Percentiles rank a stretch among this genome's conserved stretches.
Evolutionary conservation across 2,888 invertebrate genomes (phyloP).

Genomic region (Mythimna pallens): DNA sequence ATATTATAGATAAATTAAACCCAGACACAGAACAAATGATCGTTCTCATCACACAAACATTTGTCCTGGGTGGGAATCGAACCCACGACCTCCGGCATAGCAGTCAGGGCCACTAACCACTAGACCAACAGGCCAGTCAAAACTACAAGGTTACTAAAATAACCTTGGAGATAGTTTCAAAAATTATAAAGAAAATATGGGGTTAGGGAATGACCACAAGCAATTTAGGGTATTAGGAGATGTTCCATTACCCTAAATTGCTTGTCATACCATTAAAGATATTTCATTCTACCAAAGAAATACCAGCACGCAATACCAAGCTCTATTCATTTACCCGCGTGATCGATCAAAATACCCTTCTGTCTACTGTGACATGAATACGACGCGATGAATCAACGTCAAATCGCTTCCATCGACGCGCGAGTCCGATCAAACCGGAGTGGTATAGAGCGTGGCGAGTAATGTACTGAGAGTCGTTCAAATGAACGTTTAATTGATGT

Average conservation of each 20-base stretch:
- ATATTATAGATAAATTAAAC: too few species aligned
- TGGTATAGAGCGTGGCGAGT: slow-evolving; percentile 22
- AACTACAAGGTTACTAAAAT: too few species aligned
- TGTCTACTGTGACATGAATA: slow-evolving; percentile 39
- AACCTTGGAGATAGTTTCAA: background rate
- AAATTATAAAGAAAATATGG: background rate
- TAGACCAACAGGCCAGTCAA: too few species aligned
- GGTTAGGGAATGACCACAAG: background rate
- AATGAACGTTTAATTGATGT: slow-evolving; percentile 33
- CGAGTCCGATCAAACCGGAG: slow-evolving; percentile 12
- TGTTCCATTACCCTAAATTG: background rate
- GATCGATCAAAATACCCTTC: slow-evolving; percentile 52
- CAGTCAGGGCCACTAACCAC: too few species aligned
- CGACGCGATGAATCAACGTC: slow-evolving; percentile 48
- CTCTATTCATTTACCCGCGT: slow-evolving; percentile 29
- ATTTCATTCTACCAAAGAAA: slow-evolving; percentile 20
- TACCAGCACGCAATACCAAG: slow-evolving; percentile 5
- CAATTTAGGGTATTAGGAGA: background rate
- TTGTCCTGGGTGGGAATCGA: too few species aligned
- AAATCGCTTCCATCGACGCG: slow-evolving; percentile 41
- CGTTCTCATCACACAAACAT: too few species aligned
- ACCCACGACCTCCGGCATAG: too few species aligned
- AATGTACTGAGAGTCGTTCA: slow-evolving; percentile 45
- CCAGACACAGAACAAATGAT: too few species aligned
- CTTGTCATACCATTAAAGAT: background rate